Conservation (phyloP, 2,888 invertebrate species). For the Parnassius smintheus region DNA sequence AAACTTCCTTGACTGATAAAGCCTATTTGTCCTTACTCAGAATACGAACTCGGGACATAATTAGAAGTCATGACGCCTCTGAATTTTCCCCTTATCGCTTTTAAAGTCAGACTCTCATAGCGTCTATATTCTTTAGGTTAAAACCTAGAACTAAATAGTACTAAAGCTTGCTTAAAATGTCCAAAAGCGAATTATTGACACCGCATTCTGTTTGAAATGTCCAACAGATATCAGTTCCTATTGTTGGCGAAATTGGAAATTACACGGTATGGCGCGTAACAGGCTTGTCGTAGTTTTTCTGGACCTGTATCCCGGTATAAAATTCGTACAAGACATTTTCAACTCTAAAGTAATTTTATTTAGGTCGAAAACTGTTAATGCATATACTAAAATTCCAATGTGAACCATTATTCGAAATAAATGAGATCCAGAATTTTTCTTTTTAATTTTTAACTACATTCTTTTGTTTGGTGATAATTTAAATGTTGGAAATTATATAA, state of each 20-base stretch:
- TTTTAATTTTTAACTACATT: too few relatives aligned
- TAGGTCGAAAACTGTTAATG: background rate
- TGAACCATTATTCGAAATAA: too few relatives aligned
- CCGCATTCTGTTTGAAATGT: slow-evolving; percentile 15
- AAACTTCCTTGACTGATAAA: too few relatives aligned
- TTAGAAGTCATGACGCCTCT: too few relatives aligned
- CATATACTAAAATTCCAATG: too few relatives aligned
- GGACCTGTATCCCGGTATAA: background rate
- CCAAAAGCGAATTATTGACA: slow-evolving; percentile 17
- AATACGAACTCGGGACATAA: too few relatives aligned
- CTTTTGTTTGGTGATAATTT: too few relatives aligned
- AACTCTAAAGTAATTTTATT: background rate
- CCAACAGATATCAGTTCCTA: slow-evolving; percentile 35
- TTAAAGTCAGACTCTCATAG: too few relatives aligned
- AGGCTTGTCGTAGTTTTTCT: slow-evolving; percentile 11
- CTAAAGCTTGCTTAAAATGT: background rate
- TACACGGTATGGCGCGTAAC: slow-evolving; percentile 50
- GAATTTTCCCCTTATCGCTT: too few relatives aligned
- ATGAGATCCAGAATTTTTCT: background rate
- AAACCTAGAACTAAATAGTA: background rate
- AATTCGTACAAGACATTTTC: background rate
- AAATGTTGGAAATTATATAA: too few relatives aligned
- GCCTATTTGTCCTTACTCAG: too few relatives aligned
- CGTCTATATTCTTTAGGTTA: too few relatives aligned
- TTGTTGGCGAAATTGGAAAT: slow-evolving; percentile 59